A percentile compares a stretch with the other conserved stretches of the same genome.
Evolutionary conservation across 2,888 invertebrate species (phyloP).

Genomic region (Opisthograptis luteolata): DNA sequence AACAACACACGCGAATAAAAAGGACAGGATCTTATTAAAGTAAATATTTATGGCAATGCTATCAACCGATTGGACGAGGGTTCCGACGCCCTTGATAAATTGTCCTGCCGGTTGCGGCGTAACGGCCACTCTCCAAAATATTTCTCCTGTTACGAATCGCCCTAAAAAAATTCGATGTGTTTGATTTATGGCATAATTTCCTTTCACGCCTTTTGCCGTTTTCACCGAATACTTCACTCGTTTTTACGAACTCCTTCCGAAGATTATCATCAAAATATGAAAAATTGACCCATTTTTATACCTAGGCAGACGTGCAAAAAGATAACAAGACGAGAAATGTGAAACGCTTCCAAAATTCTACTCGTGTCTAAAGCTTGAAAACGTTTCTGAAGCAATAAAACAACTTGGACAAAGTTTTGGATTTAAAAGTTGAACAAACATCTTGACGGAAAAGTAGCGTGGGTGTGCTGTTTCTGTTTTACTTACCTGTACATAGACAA

Average conservation of each 20-base stretch:
- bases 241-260: slow-evolving; percentile 40
- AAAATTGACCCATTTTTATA: slow-evolving; percentile 36
- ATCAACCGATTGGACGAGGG: slow-evolving; percentile 82
- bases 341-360: slow-evolving; percentile 47
- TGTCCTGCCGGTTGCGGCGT: slow-evolving; percentile 73
- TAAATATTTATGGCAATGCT: slow-evolving; percentile 83
- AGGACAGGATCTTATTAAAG: slow-evolving; percentile 83
- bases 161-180: slow-evolving; percentile 67
- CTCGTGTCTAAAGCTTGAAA: slow-evolving; percentile 52
- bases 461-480: slow-evolving; percentile 71
- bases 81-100: slow-evolving; percentile 79
- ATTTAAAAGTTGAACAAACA: slow-evolving; percentile 74
- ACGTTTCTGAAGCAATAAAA: slow-evolving; percentile 54
- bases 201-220: slow-evolving; percentile 66
- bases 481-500: slow-evolving; percentile 79
- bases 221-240: slow-evolving; percentile 45
- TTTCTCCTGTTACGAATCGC: slow-evolving; percentile 70
- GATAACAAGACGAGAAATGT: slow-evolving; percentile 31
- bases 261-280: slow-evolving; percentile 31
- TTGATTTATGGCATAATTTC: slow-evolving; percentile 75
- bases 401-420: slow-evolving; percentile 58
- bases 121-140: slow-evolving; percentile 71
- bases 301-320: slow-evolving; percentile 31
- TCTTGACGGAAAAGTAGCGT: slow-evolving; percentile 67
- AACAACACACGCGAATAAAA: slow-evolving; percentile 77